phyloP scores from a whole-genome alignment of 2,113 vertebrate genomes.

The Lophura nycthemera region DNA sequence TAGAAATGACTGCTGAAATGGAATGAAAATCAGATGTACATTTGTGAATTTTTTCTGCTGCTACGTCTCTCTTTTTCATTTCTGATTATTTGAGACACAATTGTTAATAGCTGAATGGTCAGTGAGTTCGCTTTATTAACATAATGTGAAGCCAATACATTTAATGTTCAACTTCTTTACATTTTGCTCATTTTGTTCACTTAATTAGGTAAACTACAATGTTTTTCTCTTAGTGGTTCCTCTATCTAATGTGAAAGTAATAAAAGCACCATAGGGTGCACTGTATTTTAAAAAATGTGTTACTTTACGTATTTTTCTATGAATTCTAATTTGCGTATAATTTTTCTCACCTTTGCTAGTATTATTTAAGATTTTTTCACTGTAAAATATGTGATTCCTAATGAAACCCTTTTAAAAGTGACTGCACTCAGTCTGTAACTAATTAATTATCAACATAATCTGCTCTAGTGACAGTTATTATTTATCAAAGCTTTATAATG shows the following conservation, averaged over 20 bases:
- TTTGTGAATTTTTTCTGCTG: neutral
- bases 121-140: constrained; percentile 59
- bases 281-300: constrained; percentile 5
- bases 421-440: constrained; percentile 57
- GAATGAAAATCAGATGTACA: neutral
- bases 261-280: constrained; percentile 31
- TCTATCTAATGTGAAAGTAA: constrained; percentile 31
- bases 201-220: constrained; percentile 61
- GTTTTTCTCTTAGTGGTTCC: constrained; percentile 30
- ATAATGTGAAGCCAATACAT: constrained; percentile 56
- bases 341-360: constrained; percentile 35
- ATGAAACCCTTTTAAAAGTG: constrained; percentile 46
- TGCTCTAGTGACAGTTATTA: constrained; percentile 66
- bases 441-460: constrained; percentile 75
- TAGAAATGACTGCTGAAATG: neutral
- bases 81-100: constrained; percentile 26
- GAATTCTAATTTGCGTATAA: constrained; percentile 29
- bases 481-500: constrained; percentile 62
- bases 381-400: constrained; percentile 24
- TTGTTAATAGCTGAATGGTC: constrained; percentile 30
- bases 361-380: constrained; percentile 31
- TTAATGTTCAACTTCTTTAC: constrained; percentile 62
- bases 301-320: neutral
- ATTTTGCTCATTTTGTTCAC: constrained; percentile 58
- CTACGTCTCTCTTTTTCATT: neutral